Conservation (phyloP, 2,113 vertebrate genomes). For the Nyctibius bracteatus region DNA sequence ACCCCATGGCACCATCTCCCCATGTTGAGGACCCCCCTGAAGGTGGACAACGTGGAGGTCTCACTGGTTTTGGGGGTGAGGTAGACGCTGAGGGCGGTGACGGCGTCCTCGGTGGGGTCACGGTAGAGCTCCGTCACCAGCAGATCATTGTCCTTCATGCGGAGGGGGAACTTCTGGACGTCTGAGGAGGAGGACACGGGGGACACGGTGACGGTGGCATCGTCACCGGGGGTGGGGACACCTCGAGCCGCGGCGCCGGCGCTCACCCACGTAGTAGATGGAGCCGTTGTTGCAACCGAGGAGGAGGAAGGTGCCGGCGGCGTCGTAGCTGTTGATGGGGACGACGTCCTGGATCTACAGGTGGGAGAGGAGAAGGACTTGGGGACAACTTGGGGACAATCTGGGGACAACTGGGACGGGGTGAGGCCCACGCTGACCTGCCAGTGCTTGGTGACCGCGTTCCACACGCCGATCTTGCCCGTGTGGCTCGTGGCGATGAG, state of each 20-base stretch:
- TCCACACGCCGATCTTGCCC: slow-evolving; percentile 92
- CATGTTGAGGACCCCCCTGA: too few relatives aligned
- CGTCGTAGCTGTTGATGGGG: slow-evolving; percentile 91
- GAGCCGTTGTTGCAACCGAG: slow-evolving; percentile 91
- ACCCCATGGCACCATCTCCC: too few relatives aligned
- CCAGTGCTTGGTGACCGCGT: slow-evolving; percentile 95
- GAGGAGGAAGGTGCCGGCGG: slow-evolving; percentile 89
- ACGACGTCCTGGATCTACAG: slow-evolving; percentile 89
- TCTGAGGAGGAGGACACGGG: slow-evolving; percentile 55
- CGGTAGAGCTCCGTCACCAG: slow-evolving; percentile 91
- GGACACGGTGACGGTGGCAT: not conserved
- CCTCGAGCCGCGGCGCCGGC: accelerated
- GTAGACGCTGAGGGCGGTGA: slow-evolving; percentile 91
- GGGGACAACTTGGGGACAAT: too few relatives aligned
- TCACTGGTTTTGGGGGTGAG: slow-evolving; percentile 93
- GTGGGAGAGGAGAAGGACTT: not conserved
- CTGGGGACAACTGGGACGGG: accelerated
- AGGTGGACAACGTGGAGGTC: too few relatives aligned
- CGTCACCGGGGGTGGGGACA: accelerated
- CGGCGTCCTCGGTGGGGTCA: slow-evolving; percentile 86
- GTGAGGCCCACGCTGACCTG: slow-evolving; percentile 72
- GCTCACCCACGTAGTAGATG: slow-evolving; percentile 91
- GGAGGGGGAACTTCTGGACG: slow-evolving; percentile 89
- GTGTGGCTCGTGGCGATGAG: slow-evolving; percentile 92
- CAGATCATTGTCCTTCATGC: slow-evolving; percentile 93